Evolutionary conservation across 2,888 invertebrate genomes (phyloP), one percentile per base, ranked within the genome.

Genomic region (Entomobrya proxima): DNA sequence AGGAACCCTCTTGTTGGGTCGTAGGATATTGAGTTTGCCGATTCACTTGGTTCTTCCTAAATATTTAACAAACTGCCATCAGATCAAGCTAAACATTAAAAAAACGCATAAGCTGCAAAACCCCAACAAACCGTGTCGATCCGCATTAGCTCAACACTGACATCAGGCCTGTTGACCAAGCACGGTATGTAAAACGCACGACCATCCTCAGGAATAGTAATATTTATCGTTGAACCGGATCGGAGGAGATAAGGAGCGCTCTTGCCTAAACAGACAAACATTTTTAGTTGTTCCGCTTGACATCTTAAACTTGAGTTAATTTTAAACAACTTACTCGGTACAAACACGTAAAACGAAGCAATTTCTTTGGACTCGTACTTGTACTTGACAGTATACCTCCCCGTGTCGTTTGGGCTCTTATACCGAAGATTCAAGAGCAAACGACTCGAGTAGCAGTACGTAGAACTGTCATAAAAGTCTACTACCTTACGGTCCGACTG

Each of bases 1-100:
- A 83, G 74, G 61, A 87, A 88, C 13, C 88, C 88, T 44, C 44
- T 61, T 32, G 79, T 87, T 3, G 88, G 88, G 24, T 88, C 87
- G 32, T 86, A 88, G 21, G 58, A 18, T 18, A 7, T 5, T 15
- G n/a, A n/a, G n/a, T 13, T 44, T 15, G 32, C 5, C 1, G 44
- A 15, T 1, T n/a, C 11, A 37, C n/a, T 55, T 30, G 24, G 13
- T 74, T 37, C 32, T 72, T 27, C 69, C 52, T 83, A 35, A 2
- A 6, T 61, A n/a, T n/a, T n/a, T n/a, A n/a, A n/a, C n/a, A n/a
- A n/a, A n/a, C 32, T 9, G 30, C 21, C 58, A 64, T n/a, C n/a
- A n/a, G n/a, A 35, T 35, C 61, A 55, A 55, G 55, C 3, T 7
- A 13, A 30, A 30, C 3, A 30, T 30, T 27, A 13, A 58, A 5